Evolutionary conservation across 2,797 vertebrate species (phyloP).

Genomic region (Phoebastria nigripes): DNA sequence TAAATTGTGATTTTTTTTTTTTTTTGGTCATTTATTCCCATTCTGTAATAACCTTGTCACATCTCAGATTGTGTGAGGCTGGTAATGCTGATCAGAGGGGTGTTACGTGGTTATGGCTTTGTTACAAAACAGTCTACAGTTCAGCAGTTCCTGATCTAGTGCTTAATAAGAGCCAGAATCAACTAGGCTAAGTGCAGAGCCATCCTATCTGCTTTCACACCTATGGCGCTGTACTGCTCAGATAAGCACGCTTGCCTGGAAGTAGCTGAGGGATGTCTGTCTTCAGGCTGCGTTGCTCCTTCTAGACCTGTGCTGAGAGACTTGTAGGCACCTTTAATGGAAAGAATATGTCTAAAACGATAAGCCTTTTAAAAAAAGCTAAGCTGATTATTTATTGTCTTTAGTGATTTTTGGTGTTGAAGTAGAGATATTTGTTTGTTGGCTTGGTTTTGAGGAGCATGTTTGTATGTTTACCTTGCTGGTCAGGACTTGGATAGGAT

Average conservation of each 20-base stretch:
- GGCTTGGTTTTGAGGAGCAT: not conserved
- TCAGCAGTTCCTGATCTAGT: not conserved
- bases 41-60: not conserved
- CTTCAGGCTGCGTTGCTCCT: not conserved
- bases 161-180: not conserved
- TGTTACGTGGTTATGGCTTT: not conserved
- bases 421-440: not conserved
- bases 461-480: not conserved
- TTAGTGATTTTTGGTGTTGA: not conserved
- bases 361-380: not conserved
- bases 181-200: not conserved
- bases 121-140: not conserved
- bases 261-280: not conserved
- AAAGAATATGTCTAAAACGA: not conserved
- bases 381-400: not conserved
- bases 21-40: not conserved
- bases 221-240: not conserved
- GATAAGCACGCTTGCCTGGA: not conserved
- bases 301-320: not conserved
- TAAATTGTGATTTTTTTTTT: not conserved
- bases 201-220: not conserved
- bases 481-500: not conserved
- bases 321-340: not conserved
- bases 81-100: not conserved
- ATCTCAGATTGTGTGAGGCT: not conserved